Evolutionary conservation across 2,797 vertebrate genomes (phyloP).

Genomic region (Tapera naevia): DNA sequence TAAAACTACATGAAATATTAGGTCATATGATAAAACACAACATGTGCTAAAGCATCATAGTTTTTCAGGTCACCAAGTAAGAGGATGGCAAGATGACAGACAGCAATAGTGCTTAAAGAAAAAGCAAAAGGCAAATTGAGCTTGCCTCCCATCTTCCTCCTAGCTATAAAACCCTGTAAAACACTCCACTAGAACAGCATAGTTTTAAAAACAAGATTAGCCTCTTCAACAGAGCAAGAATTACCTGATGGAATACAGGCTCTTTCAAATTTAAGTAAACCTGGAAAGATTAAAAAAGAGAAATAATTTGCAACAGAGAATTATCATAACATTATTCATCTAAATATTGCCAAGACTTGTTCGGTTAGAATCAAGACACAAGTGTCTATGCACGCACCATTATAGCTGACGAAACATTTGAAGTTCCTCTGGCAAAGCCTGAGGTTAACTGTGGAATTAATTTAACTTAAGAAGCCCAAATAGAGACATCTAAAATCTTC

Average conservation of each 20-base stretch:
- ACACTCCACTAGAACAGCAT: background rate
- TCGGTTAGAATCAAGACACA: background rate
- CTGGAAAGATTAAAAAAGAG: conserved; percentile 73
- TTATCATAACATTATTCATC: background rate
- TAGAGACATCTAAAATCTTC: background rate
- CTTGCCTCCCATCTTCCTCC: background rate
- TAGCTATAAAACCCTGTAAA: background rate
- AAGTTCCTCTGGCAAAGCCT: background rate
- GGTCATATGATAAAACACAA: background rate
- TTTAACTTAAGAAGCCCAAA: background rate
- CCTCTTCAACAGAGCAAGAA: background rate
- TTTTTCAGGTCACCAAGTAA: background rate
- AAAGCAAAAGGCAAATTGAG: background rate
- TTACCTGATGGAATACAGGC: conserved; percentile 97
- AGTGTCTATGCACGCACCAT: background rate
- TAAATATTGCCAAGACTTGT: background rate
- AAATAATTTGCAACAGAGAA: background rate
- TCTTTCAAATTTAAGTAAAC: conserved; percentile 96
- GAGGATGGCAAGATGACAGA: background rate
- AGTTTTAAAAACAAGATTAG: background rate
- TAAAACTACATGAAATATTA: background rate
- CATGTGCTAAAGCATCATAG: background rate
- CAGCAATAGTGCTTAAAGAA: background rate
- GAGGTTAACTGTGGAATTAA: background rate
- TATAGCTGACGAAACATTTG: background rate